These are phyloP conservation scores for Apolygus lucorum DNA, from an alignment of 1,140 invertebrate genomes.

Conservation along the genomic window DNA sequence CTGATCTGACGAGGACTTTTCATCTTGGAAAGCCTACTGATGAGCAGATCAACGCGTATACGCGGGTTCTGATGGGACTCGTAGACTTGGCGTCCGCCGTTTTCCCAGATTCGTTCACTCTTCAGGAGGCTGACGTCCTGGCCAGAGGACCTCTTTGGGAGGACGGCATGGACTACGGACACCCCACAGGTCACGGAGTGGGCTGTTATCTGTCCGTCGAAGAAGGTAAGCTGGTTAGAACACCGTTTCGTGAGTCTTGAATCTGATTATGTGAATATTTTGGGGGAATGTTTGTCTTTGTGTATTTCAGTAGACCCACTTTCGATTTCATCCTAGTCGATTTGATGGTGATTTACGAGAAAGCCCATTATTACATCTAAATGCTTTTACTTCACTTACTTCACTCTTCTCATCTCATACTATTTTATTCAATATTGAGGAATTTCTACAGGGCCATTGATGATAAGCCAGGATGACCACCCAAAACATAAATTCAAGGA, in stretches of 20 bases:
- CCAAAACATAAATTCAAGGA: conserved; percentile 50
- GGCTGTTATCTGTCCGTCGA: conserved; percentile 76
- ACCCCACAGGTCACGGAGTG: conserved; percentile 84
- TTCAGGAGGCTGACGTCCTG: conserved; percentile 61
- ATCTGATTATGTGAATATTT: no score
- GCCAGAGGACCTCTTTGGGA: conserved; percentile 73
- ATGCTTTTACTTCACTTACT: no score
- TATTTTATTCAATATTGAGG: background rate
- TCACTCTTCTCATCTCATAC: no score
- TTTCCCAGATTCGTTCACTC: conserved; percentile 56
- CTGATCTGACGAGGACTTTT: conserved; percentile 84
- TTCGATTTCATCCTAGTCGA: no score
- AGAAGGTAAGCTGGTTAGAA: conserved; percentile 60
- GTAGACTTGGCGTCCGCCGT: conserved; percentile 60
- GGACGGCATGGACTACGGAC: conserved; percentile 67
- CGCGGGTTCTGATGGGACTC: conserved; percentile 77
- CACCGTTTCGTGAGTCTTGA: conserved; percentile 17
- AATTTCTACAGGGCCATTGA: conserved; percentile 54
- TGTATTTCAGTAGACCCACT: background rate
- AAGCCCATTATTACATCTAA: no score
- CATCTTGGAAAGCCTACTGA: conserved; percentile 72
- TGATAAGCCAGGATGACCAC: conserved; percentile 24
- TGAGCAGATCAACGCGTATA: conserved; percentile 74
- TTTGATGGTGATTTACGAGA: no score
- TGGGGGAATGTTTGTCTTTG: background rate